A percentile compares a stretch with the other conserved stretches of the same genome.
phyloP scores from a whole-genome alignment of 2,797 vertebrate species.

The Enteromius treurensis region DNA sequence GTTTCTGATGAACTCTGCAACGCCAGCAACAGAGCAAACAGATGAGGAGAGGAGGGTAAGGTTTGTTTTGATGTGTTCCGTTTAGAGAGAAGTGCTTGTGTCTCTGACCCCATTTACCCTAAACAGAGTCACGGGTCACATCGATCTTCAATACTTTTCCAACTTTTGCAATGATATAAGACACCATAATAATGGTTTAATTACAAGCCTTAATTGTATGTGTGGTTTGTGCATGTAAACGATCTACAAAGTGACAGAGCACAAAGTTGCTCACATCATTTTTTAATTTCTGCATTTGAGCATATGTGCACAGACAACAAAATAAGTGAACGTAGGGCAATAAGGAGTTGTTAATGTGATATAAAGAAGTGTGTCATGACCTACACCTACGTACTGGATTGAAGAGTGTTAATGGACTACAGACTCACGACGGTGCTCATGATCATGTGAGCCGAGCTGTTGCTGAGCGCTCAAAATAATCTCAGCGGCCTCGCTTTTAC shows the following conservation, averaged over 20 bases:
- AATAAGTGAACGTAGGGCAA: background rate
- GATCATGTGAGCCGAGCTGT: constrained; percentile 16
- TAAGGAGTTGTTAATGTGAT: background rate
- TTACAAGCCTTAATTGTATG: too few relatives aligned
- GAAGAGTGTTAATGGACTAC: constrained; percentile 40
- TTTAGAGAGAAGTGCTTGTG: too few relatives aligned
- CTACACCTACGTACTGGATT: background rate
- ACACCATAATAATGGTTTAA: too few relatives aligned
- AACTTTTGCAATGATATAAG: too few relatives aligned
- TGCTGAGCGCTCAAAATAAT: constrained; percentile 21
- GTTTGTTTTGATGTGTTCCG: too few relatives aligned
- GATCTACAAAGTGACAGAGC: background rate
- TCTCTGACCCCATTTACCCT: too few relatives aligned
- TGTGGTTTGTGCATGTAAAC: background rate
- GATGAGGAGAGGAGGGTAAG: too few relatives aligned
- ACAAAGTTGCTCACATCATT: background rate
- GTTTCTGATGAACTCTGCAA: too few relatives aligned
- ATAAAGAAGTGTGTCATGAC: background rate
- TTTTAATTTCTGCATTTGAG: too few relatives aligned
- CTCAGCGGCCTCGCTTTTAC: constrained; percentile 38
- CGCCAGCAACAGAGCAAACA: too few relatives aligned
- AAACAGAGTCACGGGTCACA: too few relatives aligned
- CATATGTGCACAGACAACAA: background rate
- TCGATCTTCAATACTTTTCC: too few relatives aligned
- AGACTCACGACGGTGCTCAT: constrained; percentile 19